Evolutionary conservation across 2,888 invertebrate species (phyloP), one percentile per base, ranked within the genome.

Genomic region (Drosophila prolongata): DNA sequence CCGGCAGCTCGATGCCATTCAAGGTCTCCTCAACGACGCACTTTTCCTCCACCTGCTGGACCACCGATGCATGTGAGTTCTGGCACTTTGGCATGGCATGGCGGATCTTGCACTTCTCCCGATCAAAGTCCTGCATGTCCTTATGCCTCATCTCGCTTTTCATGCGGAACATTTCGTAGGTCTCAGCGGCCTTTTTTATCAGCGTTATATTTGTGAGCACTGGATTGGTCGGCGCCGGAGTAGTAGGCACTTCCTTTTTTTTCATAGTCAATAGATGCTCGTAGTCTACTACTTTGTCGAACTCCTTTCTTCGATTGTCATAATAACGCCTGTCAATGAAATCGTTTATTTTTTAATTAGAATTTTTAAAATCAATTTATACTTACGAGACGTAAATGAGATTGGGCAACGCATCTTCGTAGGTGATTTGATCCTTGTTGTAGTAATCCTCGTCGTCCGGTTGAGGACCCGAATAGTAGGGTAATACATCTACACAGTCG

Each of bases 361-460:
- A n/a, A n/a, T 3, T n/a, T 0, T 40, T 43, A 0, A 10, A 14
- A 6, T 6, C 30, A 30, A 3, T 16, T 9, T 8, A n/a, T 44
- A 54, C 87, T 84, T 78, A 92, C 91, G 89, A 75, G n/a, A 90
- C 79, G 66, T 81, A 91, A 19, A 91, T 73, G 0, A 90, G 78
- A 78, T 92, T 89, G 1, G 77, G 72, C 44, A 91, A 34, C 0
- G 89, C 83, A 35, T 89, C 81, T 16, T 89, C 88, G 14, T 89
- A 89, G 14, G 77, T 73, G 8, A 79, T 52, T 44, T 90, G 77
- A 19, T 89, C 87, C 35, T 78, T 87, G 35, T 80, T 85, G 50
- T 91, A 91, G 44, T 77, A 91, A 6, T 89, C 69, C 30, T 86
- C 79, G 49, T 90, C 91, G 16, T 88, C 73, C 8, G 92, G 91